A percentile compares a stretch with the other conserved stretches of the same genome.
Conservation (phyloP, 2,888 invertebrate species). For the Tachina fera region DNA sequence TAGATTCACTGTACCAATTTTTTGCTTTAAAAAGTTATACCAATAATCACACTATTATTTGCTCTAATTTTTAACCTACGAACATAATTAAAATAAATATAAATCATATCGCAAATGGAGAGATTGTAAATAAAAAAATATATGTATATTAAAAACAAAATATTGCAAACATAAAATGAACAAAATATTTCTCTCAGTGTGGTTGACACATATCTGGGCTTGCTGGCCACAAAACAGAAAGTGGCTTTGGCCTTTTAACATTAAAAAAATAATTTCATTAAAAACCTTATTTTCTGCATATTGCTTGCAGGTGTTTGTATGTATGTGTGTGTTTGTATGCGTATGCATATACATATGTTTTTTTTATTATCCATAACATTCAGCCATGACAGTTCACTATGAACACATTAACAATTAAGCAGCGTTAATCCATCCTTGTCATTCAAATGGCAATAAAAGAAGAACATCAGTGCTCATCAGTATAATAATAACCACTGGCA, state of each 20-base stretch:
- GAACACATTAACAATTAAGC: constrained; percentile 61
- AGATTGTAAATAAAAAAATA: no score
- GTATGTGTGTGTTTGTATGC: background rate
- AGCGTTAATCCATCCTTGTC: constrained; percentile 62
- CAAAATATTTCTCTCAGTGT: constrained; percentile 8
- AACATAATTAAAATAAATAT: background rate
- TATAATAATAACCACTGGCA: constrained; percentile 27
- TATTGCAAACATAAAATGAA: background rate
- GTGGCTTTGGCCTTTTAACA: constrained; percentile 15
- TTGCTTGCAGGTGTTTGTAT: background rate
- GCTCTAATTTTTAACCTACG: no score
- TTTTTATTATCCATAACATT: constrained; percentile 3
- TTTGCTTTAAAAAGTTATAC: no score
- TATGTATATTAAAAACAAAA: no score
- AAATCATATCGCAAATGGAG: no score
- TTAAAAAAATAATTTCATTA: constrained; percentile 15
- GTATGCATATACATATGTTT: background rate
- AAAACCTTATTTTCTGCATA: background rate
- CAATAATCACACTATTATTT: no score
- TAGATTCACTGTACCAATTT: no score
- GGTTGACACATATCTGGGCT: background rate
- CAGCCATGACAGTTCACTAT: constrained; percentile 12
- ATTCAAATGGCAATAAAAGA: constrained; percentile 59
- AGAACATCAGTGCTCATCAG: constrained; percentile 37
- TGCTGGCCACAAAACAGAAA: constrained; percentile 26